Conservation (phyloP, 1,140 invertebrate species). For the Aphelenchoides fujianensis region DNA sequence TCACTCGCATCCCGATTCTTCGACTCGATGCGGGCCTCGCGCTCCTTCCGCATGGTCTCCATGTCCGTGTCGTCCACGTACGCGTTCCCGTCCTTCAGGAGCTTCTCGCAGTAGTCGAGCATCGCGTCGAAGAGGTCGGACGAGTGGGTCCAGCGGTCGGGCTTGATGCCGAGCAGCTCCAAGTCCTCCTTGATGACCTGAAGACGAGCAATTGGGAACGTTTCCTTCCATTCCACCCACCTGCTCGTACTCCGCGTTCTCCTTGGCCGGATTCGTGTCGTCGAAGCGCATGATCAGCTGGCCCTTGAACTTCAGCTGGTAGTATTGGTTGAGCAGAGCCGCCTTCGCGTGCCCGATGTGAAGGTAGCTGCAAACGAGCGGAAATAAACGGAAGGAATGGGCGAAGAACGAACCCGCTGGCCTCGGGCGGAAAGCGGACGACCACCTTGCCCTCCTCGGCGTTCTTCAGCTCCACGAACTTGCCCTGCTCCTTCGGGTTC, state of each 20-base stretch:
- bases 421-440: conserved; percentile 95
- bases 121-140: conserved; percentile 94
- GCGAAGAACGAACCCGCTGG: conserved; percentile 74
- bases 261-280: conserved; percentile 99
- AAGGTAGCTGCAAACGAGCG: conserved; percentile 71
- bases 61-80: conserved; percentile 94
- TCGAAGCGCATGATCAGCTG: conserved; percentile 97
- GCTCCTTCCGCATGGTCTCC: conserved; percentile 87
- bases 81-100: conserved; percentile 82
- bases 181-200: conserved; percentile 91
- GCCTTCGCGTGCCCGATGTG: conserved; percentile 99
- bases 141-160: conserved; percentile 87
- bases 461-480: conserved; percentile 91
- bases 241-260: conserved; percentile 95
- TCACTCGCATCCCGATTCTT: conserved; percentile 79
- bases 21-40: conserved; percentile 83
- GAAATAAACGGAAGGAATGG: conserved; percentile 23
- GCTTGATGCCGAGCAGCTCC: conserved; percentile 82
- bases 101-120: conserved; percentile 79
- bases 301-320: conserved; percentile 86
- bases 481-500: conserved; percentile 72
- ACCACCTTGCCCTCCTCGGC: conserved; percentile 92
- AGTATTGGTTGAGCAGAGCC: conserved; percentile 94
- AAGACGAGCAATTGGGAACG: conserved; percentile 13
- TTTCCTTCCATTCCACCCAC: conserved; percentile 56